phyloP scores from a whole-genome alignment of 2,113 vertebrate species.

The Phrynocephalus versicolor region DNA sequence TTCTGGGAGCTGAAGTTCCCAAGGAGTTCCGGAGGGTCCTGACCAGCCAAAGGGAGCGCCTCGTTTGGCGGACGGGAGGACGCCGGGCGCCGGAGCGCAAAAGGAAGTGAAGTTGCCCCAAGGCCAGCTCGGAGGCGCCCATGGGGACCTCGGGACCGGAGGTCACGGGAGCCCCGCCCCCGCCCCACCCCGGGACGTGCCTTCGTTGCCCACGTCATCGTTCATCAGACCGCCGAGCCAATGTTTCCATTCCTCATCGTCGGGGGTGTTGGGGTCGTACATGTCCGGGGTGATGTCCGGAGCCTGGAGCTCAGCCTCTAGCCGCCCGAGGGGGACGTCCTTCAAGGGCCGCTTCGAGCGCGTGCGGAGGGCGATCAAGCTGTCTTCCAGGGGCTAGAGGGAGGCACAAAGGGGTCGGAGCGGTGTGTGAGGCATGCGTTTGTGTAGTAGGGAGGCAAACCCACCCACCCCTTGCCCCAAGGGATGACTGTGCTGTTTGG shows the following conservation, averaged over 20 bases:
- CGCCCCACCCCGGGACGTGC: conserved; percentile 60
- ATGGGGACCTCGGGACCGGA: not conserved
- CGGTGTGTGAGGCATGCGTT: too few relatives aligned
- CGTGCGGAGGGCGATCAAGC: conserved; percentile 88
- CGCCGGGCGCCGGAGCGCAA: too few relatives aligned
- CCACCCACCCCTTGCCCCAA: too few relatives aligned
- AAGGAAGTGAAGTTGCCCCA: too few relatives aligned
- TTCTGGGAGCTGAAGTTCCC: not conserved
- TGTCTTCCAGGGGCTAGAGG: conserved; percentile 71
- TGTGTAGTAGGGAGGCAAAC: too few relatives aligned
- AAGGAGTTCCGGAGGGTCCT: too few relatives aligned
- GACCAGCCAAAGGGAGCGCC: not conserved
- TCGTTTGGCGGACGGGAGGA: too few relatives aligned
- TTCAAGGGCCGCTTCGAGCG: conserved; percentile 89
- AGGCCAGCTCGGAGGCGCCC: not conserved
- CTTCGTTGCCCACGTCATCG: conserved; percentile 84
- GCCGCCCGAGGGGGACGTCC: conserved; percentile 86
- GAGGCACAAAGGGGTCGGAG: not conserved
- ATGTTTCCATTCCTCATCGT: conserved; percentile 89
- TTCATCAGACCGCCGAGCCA: conserved; percentile 93
- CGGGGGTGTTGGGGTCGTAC: conserved; percentile 84
- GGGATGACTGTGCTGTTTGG: too few relatives aligned
- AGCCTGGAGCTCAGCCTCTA: conserved; percentile 90
- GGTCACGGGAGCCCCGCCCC: not conserved
- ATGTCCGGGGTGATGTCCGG: conserved; percentile 94